Base-by-base conservation (phyloP, 2,113 vertebrate species). In the Globicephala melas region DNA sequence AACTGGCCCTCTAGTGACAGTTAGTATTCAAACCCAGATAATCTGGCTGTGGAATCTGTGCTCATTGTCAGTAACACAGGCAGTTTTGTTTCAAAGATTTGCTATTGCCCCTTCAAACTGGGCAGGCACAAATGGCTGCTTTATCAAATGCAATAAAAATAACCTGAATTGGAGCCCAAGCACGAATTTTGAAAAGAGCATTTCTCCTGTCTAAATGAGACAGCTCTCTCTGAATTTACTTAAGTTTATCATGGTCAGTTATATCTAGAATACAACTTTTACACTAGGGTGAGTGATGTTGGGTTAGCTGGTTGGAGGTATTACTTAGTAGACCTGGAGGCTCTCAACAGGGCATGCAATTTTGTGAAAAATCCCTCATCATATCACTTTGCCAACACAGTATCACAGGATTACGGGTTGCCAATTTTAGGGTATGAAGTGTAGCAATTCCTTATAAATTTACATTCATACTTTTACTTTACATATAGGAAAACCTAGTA, bases 11-110 rank as follows among this genome's bases (percentile, higher is more conserved):
- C 10, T 63, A 31, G 12, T 26, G 41, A 85, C 20, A 80, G 5
- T 60, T 15, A 58, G 31, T 3, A 65, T 50, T 81, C 6, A 58
- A 70, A 81, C 13, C 11, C 10, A 80, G 4, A n/a, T 47, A 76
- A 41, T 31, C 25, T 55, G 2, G 0, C 15, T 36, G 3, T 1
- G 53, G 3, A 80, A 8, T 50, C 28, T 50, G 20, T 77, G 3
- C 4, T 80, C 20, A 13, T 17, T 17, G 5, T 31, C 20, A 58
- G 8, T 36, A n/a, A 3, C 38, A 0, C 26, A 0, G 0, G 0
- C 14, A 65, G 8, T 88, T 62, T 63, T 41, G 10, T 88, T 81
- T 85, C 36, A 41, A 44, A 50, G 31, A 63, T 80, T 62, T 83
- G 14, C 44, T 73, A 21, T 23, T 62, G 3, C 11, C 14, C 8